Percentiles rank a stretch among this genome's conserved stretches.
Conservation (phyloP, 2,113 vertebrate genomes). For the Mobula birostris region DNA sequence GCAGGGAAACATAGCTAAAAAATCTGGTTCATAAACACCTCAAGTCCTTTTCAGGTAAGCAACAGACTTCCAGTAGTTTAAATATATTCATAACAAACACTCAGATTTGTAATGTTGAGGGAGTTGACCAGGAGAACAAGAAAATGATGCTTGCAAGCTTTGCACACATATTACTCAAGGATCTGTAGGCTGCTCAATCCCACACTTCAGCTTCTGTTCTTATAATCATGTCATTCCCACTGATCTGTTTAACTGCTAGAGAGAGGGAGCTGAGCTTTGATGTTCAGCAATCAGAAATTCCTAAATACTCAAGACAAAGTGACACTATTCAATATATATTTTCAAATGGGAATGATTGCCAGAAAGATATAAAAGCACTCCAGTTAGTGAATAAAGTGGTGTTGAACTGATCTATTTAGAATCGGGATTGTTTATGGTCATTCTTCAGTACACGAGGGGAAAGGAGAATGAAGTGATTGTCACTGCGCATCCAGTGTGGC, state of each 20-base stretch:
- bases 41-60: background rate
- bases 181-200: background rate
- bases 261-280: background rate
- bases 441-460: too few relatives aligned
- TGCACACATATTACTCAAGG: background rate
- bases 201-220: background rate
- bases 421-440: too few relatives aligned
- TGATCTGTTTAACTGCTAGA: background rate
- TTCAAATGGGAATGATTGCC: background rate
- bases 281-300: background rate
- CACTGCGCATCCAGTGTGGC: too few relatives aligned
- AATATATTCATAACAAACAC: background rate
- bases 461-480: too few relatives aligned
- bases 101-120: background rate
- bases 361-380: background rate
- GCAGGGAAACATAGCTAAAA: background rate
- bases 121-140: background rate
- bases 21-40: background rate
- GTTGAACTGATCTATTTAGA: background rate
- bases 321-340: background rate
- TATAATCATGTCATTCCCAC: background rate
- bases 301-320: background rate
- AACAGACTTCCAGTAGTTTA: background rate
- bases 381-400: background rate
- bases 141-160: background rate